Conservation (phyloP, 2,113 vertebrate species). For the Catharus minimus region DNA sequence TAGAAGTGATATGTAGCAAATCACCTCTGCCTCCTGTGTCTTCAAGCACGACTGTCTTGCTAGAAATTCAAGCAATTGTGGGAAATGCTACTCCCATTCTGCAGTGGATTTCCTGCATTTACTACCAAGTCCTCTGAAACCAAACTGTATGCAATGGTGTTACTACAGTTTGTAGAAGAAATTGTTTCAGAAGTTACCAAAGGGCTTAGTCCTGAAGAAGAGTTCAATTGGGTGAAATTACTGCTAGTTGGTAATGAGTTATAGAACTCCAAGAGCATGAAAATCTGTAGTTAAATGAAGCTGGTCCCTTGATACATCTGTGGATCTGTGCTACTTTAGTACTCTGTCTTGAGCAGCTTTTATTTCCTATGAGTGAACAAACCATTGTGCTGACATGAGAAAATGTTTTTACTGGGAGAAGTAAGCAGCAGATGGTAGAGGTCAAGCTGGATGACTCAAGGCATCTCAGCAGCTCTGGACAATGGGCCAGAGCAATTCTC, state of each 20-base stretch:
- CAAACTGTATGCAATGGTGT: accelerated
- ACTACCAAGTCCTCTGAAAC: background rate
- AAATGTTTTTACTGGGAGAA: conserved; percentile 39
- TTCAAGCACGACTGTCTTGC: background rate
- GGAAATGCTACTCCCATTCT: background rate
- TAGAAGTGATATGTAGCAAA: background rate
- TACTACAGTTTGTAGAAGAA: background rate
- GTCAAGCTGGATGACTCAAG: conserved; percentile 27
- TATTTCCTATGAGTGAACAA: background rate
- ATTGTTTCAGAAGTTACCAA: background rate
- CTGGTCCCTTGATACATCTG: background rate
- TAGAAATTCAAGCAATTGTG: background rate
- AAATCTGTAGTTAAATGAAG: background rate
- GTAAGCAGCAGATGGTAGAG: background rate
- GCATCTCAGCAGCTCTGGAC: background rate
- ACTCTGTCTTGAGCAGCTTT: background rate
- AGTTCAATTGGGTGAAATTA: background rate
- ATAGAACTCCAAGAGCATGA: background rate
- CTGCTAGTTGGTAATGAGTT: background rate
- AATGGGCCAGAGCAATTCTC: accelerated
- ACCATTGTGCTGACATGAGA: conserved; percentile 9
- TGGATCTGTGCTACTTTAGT: background rate
- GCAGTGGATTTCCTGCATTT: background rate
- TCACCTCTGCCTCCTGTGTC: background rate
- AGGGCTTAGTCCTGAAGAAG: background rate